Evolutionary conservation across 2,888 invertebrate species (phyloP), one percentile per base, ranked within the genome.

Genomic region (Drosophila affinis): DNA sequence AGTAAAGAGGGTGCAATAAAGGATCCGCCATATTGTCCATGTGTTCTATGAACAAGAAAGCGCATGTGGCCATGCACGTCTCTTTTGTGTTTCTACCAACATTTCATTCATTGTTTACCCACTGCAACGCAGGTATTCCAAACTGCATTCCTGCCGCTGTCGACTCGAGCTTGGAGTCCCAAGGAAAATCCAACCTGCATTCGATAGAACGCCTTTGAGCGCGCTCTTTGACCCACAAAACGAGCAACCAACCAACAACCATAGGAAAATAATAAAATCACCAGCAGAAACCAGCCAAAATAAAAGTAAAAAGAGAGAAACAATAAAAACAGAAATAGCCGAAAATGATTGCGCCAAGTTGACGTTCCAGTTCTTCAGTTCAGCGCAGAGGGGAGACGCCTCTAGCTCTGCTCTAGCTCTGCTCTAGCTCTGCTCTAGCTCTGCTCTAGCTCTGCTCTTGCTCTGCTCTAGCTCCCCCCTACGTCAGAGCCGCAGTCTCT

Each of bases 301-400:
- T 39, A 14, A n/a, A 24, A 51, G 27, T 9, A 59, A 73, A 76
- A 70, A 65, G 78, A 73, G 64, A 79, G 60, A 46, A 58, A 45
- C 48, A 48, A 18, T 18, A 48, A 18, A 18, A 21, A 77, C 77
- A 77, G 55, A 76, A 79, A 71, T 76, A 79, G 76, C 79, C 56
- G 7, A 69, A 81, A 84, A 78, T 72, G 78, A 72, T 84, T 84
- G 84, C 84, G 78, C 69, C 81, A 82, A 79, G 71, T 76, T 78
- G 78, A 81, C 57, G 85, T 82, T 82, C 73, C 82, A 82, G 81
- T 79, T 86, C 86, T 86, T 69, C 78, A 70, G 62, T 72, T 75
- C 34, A 53, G 51, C 56, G 64, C 77, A 75, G 39, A 10, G 34
- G 5, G 34, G 14, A 39, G 34, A 5, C 39, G 39, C 14, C 14